Evolutionary conservation across 2,113 vertebrate species (phyloP).

Genomic region (Xiphophorus maculatus): DNA sequence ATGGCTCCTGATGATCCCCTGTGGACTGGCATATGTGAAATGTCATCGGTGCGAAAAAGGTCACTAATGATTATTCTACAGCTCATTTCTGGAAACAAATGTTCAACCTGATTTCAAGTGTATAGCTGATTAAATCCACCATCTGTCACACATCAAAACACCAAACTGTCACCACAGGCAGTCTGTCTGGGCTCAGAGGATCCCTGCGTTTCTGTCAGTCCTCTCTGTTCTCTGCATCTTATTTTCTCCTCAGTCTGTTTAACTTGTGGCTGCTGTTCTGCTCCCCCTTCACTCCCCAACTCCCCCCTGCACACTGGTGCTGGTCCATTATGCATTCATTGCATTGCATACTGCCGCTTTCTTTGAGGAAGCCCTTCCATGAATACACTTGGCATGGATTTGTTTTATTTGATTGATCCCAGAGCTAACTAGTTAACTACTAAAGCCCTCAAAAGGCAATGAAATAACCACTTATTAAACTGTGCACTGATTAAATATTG

Average conservation of each 20-base stretch:
- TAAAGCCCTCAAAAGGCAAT: background rate
- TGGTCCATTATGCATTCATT: background rate
- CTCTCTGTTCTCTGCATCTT: constrained; percentile 29
- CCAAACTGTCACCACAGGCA: constrained; percentile 42
- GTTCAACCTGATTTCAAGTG: background rate
- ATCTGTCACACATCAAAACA: constrained; percentile 58
- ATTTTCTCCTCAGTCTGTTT: constrained; percentile 29
- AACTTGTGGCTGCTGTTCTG: constrained; percentile 4
- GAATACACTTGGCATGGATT: background rate
- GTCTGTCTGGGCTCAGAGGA: constrained; percentile 29
- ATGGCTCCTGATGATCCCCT: background rate
- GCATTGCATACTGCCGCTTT: background rate
- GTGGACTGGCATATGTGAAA: constrained; percentile 17
- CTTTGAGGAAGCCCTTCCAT: background rate
- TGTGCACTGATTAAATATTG: background rate
- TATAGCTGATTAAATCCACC: constrained; percentile 30
- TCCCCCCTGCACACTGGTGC: background rate
- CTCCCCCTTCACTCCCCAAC: background rate
- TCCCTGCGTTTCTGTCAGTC: constrained; percentile 37
- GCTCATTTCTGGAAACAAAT: constrained; percentile 5
- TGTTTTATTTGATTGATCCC: background rate
- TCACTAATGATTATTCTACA: constrained; percentile 22
- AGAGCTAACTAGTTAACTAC: background rate
- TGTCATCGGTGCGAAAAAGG: constrained; percentile 8
- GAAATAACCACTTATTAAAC: background rate